These are phyloP conservation scores for Leptinotarsa lineolata DNA, from an alignment of 1,140 invertebrate species.

Conservation along the genomic window DNA sequence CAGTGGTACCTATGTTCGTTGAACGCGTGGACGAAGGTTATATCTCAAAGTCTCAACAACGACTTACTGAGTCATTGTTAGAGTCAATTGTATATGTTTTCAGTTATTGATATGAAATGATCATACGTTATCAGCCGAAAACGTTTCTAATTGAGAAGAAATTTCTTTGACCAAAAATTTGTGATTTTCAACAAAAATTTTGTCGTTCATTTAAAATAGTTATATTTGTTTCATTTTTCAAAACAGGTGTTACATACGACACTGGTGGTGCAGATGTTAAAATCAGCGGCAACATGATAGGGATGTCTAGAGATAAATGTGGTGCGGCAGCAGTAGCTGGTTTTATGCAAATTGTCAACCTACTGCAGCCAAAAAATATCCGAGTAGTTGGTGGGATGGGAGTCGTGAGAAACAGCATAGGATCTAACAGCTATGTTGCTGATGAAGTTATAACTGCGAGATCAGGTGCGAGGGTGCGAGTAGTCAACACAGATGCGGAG, in stretches of 20 bases:
- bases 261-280: conserved; percentile 91
- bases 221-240: conserved; percentile 2
- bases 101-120: no score
- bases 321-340: conserved; percentile 93
- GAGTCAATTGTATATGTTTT: no score
- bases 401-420: conserved; percentile 87
- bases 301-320: conserved; percentile 97
- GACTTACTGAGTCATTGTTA: no score
- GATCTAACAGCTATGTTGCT: conserved; percentile 86
- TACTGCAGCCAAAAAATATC: conserved; percentile 77
- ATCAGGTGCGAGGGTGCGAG: conserved; percentile 80
- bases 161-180: no score
- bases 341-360: conserved; percentile 77
- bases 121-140: no score
- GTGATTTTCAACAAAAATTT: no score
- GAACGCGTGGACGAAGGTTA: no score
- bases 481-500: conserved; percentile 96
- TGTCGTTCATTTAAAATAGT: neutral
- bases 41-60: no score
- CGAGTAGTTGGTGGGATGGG: conserved; percentile 86
- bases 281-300: conserved; percentile 76
- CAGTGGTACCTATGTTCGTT: no score
- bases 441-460: conserved; percentile 89
- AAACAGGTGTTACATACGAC: conserved; percentile 84
- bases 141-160: no score